Base-by-base conservation (phyloP, 2,797 vertebrate species). In the Pteropus rufus region DNA sequence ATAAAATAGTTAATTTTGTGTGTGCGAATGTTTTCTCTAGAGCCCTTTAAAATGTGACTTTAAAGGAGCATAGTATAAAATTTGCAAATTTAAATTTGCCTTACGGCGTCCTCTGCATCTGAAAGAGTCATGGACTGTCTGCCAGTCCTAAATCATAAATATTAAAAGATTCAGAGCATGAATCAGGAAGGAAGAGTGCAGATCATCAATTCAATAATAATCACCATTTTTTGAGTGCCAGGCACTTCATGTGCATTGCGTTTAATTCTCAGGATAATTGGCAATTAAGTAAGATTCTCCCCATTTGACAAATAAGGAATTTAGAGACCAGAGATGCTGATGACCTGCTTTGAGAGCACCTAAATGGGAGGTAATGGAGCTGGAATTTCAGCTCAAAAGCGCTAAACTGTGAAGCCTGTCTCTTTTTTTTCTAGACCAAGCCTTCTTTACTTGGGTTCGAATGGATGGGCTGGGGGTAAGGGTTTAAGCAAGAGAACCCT, bases 1-100 rank as follows among this genome's bases (percentile, higher is more conserved):
- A 81, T 94, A 93, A 97, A 93, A 83, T 93, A 44, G 60, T 93
- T 93, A 65, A 94, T 93, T 96, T 89, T 34, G 31, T 76, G 82
- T 93, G 95, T 86, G 67, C 24, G 21, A 75, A 70, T 83, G 84
- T 96, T 93, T 83, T 89, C 97, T 93, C 94, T 83, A 31, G 93
- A 75, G 95, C 41, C 80, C 76, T 90, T 89, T 94, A 77, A 95
- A 94, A 84, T 92, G 49, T 76, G 69, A 41, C 93, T 92, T 91
- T 89, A 62, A 96, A 84, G 36, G 60, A 75, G 4, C 34, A 4
- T 34, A 19, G 62, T 64, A 81, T 70, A 97, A 95, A 95, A 77
- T 89, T 75, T 83, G 60, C 24, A 67, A 10, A 75, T 92, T 62
- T 69, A 54, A 80, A 54, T 91, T 73, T 80, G 16, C 64, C 54